Percentiles rank a stretch among this genome's conserved stretches.
phyloP scores from a whole-genome alignment of 2,888 invertebrate genomes.

The Xylota segnis region DNA sequence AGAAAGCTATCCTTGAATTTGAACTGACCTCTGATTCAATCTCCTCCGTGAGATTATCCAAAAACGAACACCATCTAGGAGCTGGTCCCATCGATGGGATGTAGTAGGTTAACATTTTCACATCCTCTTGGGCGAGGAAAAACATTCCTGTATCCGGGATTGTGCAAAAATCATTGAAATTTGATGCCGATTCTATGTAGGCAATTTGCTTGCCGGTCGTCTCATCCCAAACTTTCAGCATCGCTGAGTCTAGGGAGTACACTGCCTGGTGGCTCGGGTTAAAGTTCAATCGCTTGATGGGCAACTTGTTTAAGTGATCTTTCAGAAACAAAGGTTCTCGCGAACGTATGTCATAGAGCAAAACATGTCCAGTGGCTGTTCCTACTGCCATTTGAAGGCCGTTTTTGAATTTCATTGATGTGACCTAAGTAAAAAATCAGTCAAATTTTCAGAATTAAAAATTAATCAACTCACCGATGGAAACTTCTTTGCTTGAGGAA shows the following conservation, averaged over 20 bases:
- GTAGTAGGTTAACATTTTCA: conserved; percentile 97
- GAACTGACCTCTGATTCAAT: conserved; percentile 91
- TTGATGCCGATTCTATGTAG: conserved; percentile 94
- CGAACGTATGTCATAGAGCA: conserved; percentile 97
- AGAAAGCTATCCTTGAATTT: not conserved
- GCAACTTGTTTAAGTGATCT: conserved; percentile 97
- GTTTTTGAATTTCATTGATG: conserved; percentile 92
- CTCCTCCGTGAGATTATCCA: conserved; percentile 98
- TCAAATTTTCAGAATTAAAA: not conserved
- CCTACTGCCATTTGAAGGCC: conserved; percentile 94
- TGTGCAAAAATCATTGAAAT: conserved; percentile 96
- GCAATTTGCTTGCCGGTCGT: conserved; percentile 96
- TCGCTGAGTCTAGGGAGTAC: conserved; percentile 94
- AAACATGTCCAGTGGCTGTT: conserved; percentile 96
- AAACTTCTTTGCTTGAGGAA: conserved; percentile 85
- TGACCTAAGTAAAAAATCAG: conserved; percentile 84
- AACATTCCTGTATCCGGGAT: conserved; percentile 95
- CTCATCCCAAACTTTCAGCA: conserved; percentile 96
- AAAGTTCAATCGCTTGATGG: conserved; percentile 95
- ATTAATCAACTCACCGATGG: conserved; percentile 80
- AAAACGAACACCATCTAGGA: conserved; percentile 98
- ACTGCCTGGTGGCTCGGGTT: conserved; percentile 92
- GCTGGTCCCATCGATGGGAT: conserved; percentile 96
- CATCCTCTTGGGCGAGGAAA: conserved; percentile 97
- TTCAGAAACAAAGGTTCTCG: conserved; percentile 94